Percentiles rank a stretch among this genome's conserved stretches.
Evolutionary conservation across 2,113 vertebrate genomes (phyloP).

Genomic region (Heliornis fulica): DNA sequence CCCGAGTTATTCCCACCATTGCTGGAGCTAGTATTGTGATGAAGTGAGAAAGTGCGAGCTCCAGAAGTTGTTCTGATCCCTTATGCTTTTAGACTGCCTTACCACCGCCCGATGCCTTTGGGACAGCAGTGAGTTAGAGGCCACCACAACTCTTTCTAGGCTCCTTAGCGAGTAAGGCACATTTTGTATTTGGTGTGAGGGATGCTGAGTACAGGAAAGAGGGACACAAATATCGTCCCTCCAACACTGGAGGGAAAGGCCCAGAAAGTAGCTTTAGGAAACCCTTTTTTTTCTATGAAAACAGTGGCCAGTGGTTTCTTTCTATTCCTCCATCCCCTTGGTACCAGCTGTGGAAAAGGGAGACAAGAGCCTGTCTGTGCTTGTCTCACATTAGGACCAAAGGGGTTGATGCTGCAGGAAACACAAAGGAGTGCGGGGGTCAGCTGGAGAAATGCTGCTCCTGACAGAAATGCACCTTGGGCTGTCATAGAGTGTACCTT

Average conservation of each 20-base stretch:
- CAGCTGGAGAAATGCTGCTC: not conserved
- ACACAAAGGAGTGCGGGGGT: not conserved
- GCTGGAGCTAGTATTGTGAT: not conserved
- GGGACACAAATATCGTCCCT: not conserved
- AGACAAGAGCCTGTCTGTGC: not conserved
- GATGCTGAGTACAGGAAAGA: not conserved
- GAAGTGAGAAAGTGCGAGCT: not conserved
- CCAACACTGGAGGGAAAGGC: not conserved
- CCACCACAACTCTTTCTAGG: not conserved
- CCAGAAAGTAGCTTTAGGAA: not conserved
- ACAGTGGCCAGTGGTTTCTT: not conserved
- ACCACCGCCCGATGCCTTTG: not conserved
- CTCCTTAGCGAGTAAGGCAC: not conserved
- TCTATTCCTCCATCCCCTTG: not conserved
- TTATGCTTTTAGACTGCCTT: not conserved
- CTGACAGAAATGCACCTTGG: not conserved
- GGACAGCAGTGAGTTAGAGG: not conserved
- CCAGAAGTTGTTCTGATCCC: not conserved
- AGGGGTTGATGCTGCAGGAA: not conserved
- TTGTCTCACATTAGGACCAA: not conserved
- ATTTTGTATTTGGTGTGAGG: not conserved
- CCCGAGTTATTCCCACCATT: fast-evolving
- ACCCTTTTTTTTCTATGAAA: not conserved
- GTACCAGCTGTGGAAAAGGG: not conserved
- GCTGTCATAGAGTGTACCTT: not conserved